phyloP scores from a whole-genome alignment of 2,113 vertebrate genomes.

The Rhinopomastus cyanomelas region DNA sequence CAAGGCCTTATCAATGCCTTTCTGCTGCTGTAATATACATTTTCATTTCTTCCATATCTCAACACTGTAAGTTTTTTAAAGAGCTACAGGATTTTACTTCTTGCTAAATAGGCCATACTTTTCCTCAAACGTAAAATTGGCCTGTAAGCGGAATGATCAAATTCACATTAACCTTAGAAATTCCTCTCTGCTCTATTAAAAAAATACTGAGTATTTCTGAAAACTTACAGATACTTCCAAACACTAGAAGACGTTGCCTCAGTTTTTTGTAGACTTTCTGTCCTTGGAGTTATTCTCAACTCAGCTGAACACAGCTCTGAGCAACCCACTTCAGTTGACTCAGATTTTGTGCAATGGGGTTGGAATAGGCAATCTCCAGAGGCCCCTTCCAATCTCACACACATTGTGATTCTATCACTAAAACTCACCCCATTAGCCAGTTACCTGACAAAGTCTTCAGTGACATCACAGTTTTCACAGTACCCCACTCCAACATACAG shows the following conservation, averaged over 20 bases:
- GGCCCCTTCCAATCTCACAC: not conserved
- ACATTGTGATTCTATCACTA: not conserved
- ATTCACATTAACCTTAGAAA: not conserved
- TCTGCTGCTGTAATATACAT: fast-evolving
- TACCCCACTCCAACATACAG: not conserved
- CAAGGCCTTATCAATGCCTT: not conserved
- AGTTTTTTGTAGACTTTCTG: not conserved
- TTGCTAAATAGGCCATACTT: not conserved
- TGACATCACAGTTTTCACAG: not conserved
- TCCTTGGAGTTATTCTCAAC: too few relatives aligned
- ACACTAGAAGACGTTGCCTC: not conserved
- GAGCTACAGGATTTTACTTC: not conserved
- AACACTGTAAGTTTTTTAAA: not conserved
- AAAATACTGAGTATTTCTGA: not conserved
- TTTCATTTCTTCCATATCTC: not conserved
- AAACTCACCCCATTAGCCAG: not conserved
- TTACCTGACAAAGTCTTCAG: not conserved
- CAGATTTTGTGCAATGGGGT: too few relatives aligned
- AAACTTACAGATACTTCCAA: not conserved
- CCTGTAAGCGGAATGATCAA: not conserved
- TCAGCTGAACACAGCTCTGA: too few relatives aligned
- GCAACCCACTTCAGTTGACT: too few relatives aligned
- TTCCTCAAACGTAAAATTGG: not conserved
- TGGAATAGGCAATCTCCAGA: not conserved
- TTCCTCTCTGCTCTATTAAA: not conserved